Evolutionary conservation across 2,888 invertebrate genomes (phyloP), one percentile per base, ranked within the genome.

Genomic region (Stenodema calcarata): DNA sequence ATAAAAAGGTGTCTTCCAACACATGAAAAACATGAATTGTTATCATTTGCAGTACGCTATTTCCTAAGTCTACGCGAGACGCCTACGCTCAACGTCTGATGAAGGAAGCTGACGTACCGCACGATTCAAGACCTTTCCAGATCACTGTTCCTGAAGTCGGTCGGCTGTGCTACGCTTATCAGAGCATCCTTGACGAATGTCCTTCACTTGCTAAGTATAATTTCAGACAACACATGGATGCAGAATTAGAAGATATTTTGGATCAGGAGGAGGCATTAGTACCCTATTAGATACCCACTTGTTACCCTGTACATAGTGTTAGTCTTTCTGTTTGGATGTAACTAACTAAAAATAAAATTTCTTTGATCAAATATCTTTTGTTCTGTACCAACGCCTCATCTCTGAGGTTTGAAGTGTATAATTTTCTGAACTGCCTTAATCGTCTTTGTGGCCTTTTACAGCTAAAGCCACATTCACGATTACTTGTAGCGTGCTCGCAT

Each of bases 141-240:
- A 92, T 98, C 80, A 93, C 95, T 0, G 94, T 96, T 86, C 94
- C 94, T 86, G 97, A 98, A 90, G 95, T 96, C 90, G 93, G 94
- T 11, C 93, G 95, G 89, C 91, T 99, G 86, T 95, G 96, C 89
- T 92, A 94, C 89, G 95, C 95, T 0, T 99, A 98, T 91, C 93
- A 93, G 89, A 92, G 94, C 88, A 94, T 96, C 50, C 93, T 96
- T 88, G 75, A 88, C 16, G 86, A 88, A 14, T 87, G 87, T 14
- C 89, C 89, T 0, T 76, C 81, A 23, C 85, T 89, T 7, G 85
- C 87, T 12, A 88, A 87, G 30, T 90, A 90, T 82, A 89, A 89
- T 82, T 87, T 50, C 78, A 86, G 88, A 62, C 41, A 73, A 54
- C 84, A 81, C 44, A 14, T 70, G 0, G 50, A 81, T 23, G 73